Evolutionary conservation across 92 coral and sea anemone species (phyloP).

Genomic region (Actinostola sp.): DNA sequence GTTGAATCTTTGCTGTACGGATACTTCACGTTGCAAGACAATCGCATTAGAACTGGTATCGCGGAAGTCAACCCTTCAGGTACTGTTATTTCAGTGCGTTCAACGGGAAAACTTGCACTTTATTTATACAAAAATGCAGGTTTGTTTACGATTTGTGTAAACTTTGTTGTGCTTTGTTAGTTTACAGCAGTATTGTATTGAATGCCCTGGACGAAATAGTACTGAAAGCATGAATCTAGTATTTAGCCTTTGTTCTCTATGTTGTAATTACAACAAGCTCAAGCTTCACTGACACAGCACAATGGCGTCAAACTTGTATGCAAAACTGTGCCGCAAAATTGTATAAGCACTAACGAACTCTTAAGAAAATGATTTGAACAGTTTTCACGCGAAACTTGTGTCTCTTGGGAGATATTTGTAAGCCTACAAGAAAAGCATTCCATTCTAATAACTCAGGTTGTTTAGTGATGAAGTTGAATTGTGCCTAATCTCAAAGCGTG

Average conservation of each 20-base stretch:
- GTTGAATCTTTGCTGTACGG: conserved; percentile 59
- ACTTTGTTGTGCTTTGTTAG: conserved; percentile 21
- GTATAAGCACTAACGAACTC: conserved; percentile 55
- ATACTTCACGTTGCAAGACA: conserved; percentile 44
- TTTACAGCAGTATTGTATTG: background rate
- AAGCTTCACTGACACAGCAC: conserved; percentile 43
- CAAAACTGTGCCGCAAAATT: conserved; percentile 2
- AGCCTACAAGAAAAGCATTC: conserved; percentile 37
- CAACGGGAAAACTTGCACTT: background rate
- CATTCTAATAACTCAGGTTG: conserved; percentile 31
- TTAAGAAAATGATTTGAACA: conserved; percentile 22
- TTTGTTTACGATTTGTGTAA: conserved; percentile 36
- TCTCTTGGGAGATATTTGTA: conserved; percentile 58
- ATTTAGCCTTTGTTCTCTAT: conserved; percentile 58
- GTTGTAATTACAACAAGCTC: conserved; percentile 65
- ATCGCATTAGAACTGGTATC: background rate
- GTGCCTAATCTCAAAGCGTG: background rate
- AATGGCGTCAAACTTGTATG: conserved; percentile 29
- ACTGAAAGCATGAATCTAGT: conserved; percentile 7
- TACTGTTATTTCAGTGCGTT: background rate
- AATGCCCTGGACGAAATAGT: background rate
- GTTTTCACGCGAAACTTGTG: conserved; percentile 40
- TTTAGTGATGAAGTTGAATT: conserved; percentile 20
- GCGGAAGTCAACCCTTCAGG: conserved; percentile 16
- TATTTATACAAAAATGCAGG: background rate